phyloP scores from a whole-genome alignment of 2,797 vertebrate genomes.

The Selene dorsalis region DNA sequence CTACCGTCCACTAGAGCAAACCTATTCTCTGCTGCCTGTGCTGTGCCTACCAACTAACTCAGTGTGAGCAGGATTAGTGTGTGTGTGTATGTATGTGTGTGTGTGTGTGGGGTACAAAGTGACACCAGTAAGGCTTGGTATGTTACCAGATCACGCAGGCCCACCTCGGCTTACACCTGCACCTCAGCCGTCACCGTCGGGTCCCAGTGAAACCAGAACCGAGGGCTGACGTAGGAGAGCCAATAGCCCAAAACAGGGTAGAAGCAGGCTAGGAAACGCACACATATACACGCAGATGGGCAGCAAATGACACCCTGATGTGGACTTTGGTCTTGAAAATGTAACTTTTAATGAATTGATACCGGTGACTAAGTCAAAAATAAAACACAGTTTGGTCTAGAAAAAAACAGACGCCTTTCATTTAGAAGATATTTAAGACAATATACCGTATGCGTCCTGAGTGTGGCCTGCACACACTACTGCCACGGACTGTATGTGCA shows the following conservation, averaged over 20 bases:
- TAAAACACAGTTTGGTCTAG: not conserved
- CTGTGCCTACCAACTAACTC: slow-evolving; percentile 60
- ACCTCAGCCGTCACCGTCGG: slow-evolving; percentile 40
- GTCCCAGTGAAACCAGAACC: slow-evolving; percentile 77
- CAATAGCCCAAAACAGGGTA: slow-evolving; percentile 50
- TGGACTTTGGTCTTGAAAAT: slow-evolving; percentile 7
- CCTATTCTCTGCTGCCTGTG: slow-evolving; percentile 58
- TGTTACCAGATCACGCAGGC: slow-evolving; percentile 76
- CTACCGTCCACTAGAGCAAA: slow-evolving; percentile 63
- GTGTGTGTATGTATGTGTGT: slow-evolving; percentile 23
- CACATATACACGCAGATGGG: not conserved
- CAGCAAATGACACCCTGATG: not conserved
- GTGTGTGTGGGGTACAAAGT: slow-evolving; percentile 63
- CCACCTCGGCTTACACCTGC: slow-evolving; percentile 76
- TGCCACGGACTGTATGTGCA: slow-evolving; percentile 47
- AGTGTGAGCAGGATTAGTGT: slow-evolving; percentile 52
- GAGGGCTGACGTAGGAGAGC: slow-evolving; percentile 62
- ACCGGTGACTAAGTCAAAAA: slow-evolving; percentile 4
- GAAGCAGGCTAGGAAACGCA: slow-evolving; percentile 26
- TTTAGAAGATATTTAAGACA: slow-evolving; percentile 1
- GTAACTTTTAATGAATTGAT: slow-evolving; percentile 25
- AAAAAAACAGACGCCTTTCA: not conserved
- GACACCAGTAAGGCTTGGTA: slow-evolving; percentile 58
- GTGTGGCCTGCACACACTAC: slow-evolving; percentile 25
- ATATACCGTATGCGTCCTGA: slow-evolving; percentile 13